Base-by-base conservation (phyloP, 2,888 invertebrate genomes). In the Balanococcus diminutus region DNA sequence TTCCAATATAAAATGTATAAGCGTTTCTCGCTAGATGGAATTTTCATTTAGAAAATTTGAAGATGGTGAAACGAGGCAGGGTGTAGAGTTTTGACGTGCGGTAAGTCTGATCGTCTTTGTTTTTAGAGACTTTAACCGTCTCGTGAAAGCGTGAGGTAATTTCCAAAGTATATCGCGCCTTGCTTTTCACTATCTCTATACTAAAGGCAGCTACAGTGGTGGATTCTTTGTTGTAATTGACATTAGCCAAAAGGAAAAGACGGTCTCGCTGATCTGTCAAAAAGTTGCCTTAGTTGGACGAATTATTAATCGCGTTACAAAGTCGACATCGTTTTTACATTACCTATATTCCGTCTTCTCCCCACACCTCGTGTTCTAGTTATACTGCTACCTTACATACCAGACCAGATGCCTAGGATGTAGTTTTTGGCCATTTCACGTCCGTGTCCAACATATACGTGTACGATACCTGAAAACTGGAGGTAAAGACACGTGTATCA, bases 291-390 rank as follows among this genome's bases (percentile, higher is more conserved):
- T 36, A 36, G 32, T 22, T n/a, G 75, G 22, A 79, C 32, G 75
- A 32, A 32, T 79, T 79, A 79, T 79, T 79, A 79, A 79, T 79
- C 75, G 75, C 36, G 32, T 32, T 79, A 36, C 36, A 79, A 79
- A 32, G 75, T 36, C 75, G 36, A 79, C 75, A 36, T 36, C 25
- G 75, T 79, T 79, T 79, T 79, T 79, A 79, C 75, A 79, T 79
- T 79, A 79, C 28, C n/a, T 67, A 56, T 22, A 56, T 56, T 22
- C 22, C 56, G 19, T 75, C 8, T 67, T 25, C 61, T 67, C 28
- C 11, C 56, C 11, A 56, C 14, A 56, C 22, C 22, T 14, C 56
- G 9, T 22, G 11, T 22, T 36, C 36, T 36, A 36, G 36, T 8
- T 36, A 19, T 22, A 9, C 6, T 56, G 56, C 56, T 56, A 56